Evolutionary conservation across 2,888 invertebrate genomes (phyloP), one percentile per base, ranked within the genome.

Genomic region (Pilophorus perplexus): DNA sequence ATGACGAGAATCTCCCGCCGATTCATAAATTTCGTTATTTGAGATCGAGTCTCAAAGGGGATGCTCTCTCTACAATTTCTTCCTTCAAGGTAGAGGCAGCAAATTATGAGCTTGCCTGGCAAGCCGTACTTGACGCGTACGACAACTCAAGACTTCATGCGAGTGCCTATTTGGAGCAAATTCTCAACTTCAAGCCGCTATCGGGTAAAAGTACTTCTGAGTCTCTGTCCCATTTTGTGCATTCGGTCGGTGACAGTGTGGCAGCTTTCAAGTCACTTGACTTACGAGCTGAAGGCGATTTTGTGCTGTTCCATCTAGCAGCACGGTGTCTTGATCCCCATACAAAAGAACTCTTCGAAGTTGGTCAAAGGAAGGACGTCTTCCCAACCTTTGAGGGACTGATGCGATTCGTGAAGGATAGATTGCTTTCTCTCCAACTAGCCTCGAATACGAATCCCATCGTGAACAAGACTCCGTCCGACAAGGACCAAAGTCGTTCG

Each of bases 301-400:
- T 64, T 23, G 22, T 64, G 2, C 16, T 64, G 18, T 46, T 64
- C n/a, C 37, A 46, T 50, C 23, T 50, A 2, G 12, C 64, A 1
- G 20, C 33, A 12, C 20, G 64, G 2, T 38, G 37, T 5, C 20
- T 64, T 5, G 64, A 64, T 37, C 28, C 64, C 8, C n/a, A 6
- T 4, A 33, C 64, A 8, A 14, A 50, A 10, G 64, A 64, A 22
- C 22, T 50, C 3, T 64, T 64, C 22, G 64, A 64, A 27, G 44
- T 60, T 16, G 12, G n/a, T 12, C 25, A 42, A 5, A 18, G 18
- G 10, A 28, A 18, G 1, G 18, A 14, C n/a, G 16, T 27, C 14
- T 60, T 60, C 18, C 60, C 60, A 3, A 60, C 22, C 14, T 44
- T 60, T 42, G 28, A 40, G 18, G n/a, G 12, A 8, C 44, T 60